These are phyloP conservation scores for Dasysyrphus tricinctus DNA, from an alignment of 2,888 invertebrate species.

Conservation along the genomic window DNA sequence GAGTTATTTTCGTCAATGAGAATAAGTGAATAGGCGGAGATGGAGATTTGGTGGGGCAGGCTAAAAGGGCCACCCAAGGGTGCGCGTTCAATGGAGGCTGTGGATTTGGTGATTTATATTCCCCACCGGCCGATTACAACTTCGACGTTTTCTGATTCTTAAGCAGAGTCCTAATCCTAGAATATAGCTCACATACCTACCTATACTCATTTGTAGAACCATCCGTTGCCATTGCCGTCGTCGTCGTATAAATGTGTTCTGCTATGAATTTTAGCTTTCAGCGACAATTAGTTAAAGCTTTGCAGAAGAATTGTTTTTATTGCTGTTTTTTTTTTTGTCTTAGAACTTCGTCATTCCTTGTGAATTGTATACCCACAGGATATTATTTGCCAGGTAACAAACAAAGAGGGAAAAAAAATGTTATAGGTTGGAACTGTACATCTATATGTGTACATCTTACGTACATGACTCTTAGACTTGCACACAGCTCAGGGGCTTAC, in stretches of 20 bases:
- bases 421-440: not conserved
- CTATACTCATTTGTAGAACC: not conserved
- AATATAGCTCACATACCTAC: not conserved
- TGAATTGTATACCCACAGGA: slow-evolving; percentile 38
- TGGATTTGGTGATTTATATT: slow-evolving; percentile 73
- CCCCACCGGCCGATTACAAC: slow-evolving; percentile 66
- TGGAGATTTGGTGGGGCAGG: too few species aligned
- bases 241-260: slow-evolving; percentile 4
- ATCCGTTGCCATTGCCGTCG: not conserved
- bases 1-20: slow-evolving; percentile 62
- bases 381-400: slow-evolving; percentile 59
- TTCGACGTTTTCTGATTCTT: slow-evolving; percentile 69
- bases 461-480: slow-evolving; percentile 59
- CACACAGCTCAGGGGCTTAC: slow-evolving; percentile 57
- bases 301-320: slow-evolving; percentile 58
- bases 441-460: slow-evolving; percentile 6
- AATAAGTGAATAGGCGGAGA: slow-evolving; percentile 31
- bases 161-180: slow-evolving; percentile 47
- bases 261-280: slow-evolving; percentile 58
- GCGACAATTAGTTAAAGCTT: slow-evolving; percentile 67
- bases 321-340: slow-evolving; percentile 31
- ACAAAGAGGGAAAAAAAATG: not conserved
- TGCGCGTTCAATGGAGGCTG: slow-evolving; percentile 54
- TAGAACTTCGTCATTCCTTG: slow-evolving; percentile 19
- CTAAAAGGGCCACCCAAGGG: slow-evolving; percentile 36